A percentile compares a stretch with the other conserved stretches of the same genome.
phyloP scores from a whole-genome alignment of 2,113 vertebrate species.

The Suricata suricatta region DNA sequence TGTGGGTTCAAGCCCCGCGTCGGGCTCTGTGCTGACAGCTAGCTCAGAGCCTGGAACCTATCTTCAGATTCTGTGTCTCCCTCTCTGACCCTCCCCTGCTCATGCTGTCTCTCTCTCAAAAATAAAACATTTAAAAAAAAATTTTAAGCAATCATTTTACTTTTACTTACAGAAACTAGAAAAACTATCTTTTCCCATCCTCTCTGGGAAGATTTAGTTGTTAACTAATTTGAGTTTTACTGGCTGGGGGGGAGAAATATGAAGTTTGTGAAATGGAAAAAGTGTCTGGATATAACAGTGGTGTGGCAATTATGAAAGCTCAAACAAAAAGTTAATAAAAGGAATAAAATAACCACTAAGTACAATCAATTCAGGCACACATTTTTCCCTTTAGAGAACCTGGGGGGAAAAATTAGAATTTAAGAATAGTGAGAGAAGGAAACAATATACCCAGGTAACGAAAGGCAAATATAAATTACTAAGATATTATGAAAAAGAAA shows the following conservation, averaged over 20 bases:
- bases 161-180: slow-evolving; percentile 1
- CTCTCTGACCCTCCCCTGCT: too few relatives aligned
- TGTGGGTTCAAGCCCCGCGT: too few relatives aligned
- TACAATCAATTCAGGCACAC: neutral
- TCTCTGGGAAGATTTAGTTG: neutral
- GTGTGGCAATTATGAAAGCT: neutral
- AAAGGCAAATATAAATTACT: slow-evolving; percentile 37
- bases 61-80: too few relatives aligned
- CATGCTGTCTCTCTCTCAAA: too few relatives aligned
- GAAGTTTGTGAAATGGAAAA: neutral
- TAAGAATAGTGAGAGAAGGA: neutral
- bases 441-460: neutral
- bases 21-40: too few relatives aligned
- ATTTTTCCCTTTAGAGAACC: neutral
- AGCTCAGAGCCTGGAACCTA: too few relatives aligned
- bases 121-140: too few relatives aligned
- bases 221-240: slow-evolving; percentile 5
- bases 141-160: neutral
- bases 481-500: neutral
- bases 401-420: neutral
- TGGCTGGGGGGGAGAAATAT: neutral
- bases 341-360: neutral
- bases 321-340: slow-evolving; percentile 43
- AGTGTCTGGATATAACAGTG: neutral
- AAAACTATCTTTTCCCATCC: slow-evolving; percentile 16